Conservation (phyloP, 2,113 vertebrate species). For the Coptodon rendalli region DNA sequence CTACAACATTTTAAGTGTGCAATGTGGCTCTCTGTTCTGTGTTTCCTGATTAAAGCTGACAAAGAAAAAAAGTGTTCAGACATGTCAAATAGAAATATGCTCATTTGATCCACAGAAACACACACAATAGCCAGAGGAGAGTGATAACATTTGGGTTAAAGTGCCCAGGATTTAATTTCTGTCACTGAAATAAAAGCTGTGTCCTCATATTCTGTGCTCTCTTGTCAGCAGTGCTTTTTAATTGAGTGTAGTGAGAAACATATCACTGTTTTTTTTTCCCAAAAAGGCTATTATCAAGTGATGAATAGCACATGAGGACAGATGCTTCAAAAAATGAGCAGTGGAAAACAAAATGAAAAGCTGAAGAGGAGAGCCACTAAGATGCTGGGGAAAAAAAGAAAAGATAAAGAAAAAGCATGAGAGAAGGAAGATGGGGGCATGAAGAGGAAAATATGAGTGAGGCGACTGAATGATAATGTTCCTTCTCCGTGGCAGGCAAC, state of each 20-base stretch:
- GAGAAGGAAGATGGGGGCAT: not conserved
- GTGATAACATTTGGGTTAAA: not conserved
- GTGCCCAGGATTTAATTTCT: not conserved
- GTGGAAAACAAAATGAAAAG: constrained; percentile 1
- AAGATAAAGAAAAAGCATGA: not conserved
- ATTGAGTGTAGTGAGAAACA: constrained; percentile 2
- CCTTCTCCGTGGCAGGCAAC: constrained; percentile 19
- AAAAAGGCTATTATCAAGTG: constrained; percentile 37
- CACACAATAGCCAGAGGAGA: not conserved
- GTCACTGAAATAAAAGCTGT: constrained; percentile 1
- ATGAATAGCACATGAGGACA: constrained; percentile 32
- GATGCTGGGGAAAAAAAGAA: not conserved
- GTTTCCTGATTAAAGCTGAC: not conserved
- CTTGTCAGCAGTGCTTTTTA: constrained; percentile 12
- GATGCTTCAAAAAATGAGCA: constrained; percentile 22
- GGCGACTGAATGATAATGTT: constrained; percentile 41
- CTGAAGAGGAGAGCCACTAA: not conserved
- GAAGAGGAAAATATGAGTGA: constrained; percentile 30
- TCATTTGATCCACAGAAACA: not conserved
- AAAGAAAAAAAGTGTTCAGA: not conserved
- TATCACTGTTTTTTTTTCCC: not conserved
- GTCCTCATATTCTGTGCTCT: not conserved
- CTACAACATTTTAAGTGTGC: not conserved
- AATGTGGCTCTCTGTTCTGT: not conserved
- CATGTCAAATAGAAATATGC: not conserved